Base-by-base conservation (phyloP, 2,888 invertebrate genomes). In the Mactromeris polynyma region DNA sequence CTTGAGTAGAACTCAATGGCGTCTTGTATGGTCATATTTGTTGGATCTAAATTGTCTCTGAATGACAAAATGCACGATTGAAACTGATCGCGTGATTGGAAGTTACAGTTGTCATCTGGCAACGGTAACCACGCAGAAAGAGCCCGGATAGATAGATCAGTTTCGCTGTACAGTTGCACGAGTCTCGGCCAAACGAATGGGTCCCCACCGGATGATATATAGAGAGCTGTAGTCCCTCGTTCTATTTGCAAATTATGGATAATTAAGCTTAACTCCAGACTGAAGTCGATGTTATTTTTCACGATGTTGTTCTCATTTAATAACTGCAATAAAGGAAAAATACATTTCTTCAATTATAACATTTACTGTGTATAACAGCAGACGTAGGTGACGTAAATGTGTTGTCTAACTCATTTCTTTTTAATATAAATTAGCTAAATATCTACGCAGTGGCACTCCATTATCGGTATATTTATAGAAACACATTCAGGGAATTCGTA, bases 191-290 rank as follows among this genome's bases (percentile, higher is more conserved):
- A 82, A 1, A 92, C 80, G 11, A 81, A 51, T 3, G 36, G 54
- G 19, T 92, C 91, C 0, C 94, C 94, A 0, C 87, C 79, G 21
- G 94, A 93, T 33, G 94, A 93, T 26, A 95, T 85, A 85, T 94
- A 95, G 1, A 95, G 89, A 0, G 94, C 93, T 0, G 94, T 93
- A 0, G 93, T 93, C 11, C 95, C 95, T 69, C 95, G 82, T 87
- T 95, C 95, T 26, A 94, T 93, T 90, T 95, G 95, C 6, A 93
- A 79, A 4, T 69, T 54, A 82, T 95, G 95, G 0, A 95, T 36
- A 19, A 73, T 26, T 26, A 33, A 33, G 6, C 94, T 94, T 0
- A 93, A 92, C 81, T 95, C 92, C 0, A 94, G 87, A 58, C 95
- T 95, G 85, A 93, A 90, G n/a, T 58, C 38, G n/a, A 95, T 89